Base-by-base conservation (phyloP, 2,797 vertebrate genomes). In the Halcyon leucocephala region DNA sequence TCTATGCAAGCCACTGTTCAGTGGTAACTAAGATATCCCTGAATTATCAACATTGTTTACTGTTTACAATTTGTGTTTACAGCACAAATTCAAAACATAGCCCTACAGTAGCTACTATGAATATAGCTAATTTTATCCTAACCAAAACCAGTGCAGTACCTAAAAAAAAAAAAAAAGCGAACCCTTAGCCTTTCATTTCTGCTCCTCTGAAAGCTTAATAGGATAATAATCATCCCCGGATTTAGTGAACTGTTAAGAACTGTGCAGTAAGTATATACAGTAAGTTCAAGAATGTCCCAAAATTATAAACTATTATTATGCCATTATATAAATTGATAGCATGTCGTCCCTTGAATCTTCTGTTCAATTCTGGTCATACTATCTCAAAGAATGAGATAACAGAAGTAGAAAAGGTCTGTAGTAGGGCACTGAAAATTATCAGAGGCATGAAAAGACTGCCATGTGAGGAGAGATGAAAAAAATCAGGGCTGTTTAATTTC, bases 291-390 rank as follows among this genome's bases (percentile, higher is more conserved):
- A 46, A 73, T 49, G 31, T 49, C 48, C 42, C 25, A 61, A 60
- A 91, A 87, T 57, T 46, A 44, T 87, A 73, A 92, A 74, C 52
- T 87, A 78, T 87, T 80, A 90, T 94, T 95, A 93, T 76, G 26
- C 17, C 31, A 95, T 94, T 96, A 92, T 87, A 92, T 60, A 92
- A 94, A 96, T 91, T 78, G 78, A 64, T 96, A 48, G 19, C 51
- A 74, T 0, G 1, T 80, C 49, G 90, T 77, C 49, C 13, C 37
- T 71, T 82, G 77, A 90, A 82, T 90, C 62, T 69, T 2, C 0
- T 62, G 19, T 35, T 93, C 67, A 67, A 0, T 82, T 77, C 52
- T 82, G 90, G 41, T 82, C 35, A 52, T 51, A n/a, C 5, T 15
- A 60, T 52, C 64, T 74, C 71, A 73, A 85, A 89, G 64, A 79